Base-by-base conservation (phyloP, 2,113 vertebrate genomes). In the Takifugu bimaculatus region DNA sequence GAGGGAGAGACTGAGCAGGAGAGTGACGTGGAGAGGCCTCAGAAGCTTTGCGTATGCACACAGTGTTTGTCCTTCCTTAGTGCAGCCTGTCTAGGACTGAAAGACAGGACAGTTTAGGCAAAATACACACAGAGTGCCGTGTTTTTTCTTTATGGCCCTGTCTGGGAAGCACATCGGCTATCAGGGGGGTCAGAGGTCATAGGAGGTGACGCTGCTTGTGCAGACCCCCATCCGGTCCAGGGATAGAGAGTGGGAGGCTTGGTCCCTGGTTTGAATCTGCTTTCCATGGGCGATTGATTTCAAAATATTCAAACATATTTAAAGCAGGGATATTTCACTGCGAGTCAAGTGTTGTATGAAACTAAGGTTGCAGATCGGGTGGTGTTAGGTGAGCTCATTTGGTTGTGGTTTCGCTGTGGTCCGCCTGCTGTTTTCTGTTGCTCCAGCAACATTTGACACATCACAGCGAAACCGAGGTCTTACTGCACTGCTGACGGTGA, bases 271-370 rank as follows among this genome's bases (percentile, higher is more conserved):
- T 87, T 88, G 83, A 81, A 84, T 80, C 68, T 69, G 65, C 68
- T 88, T 87, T 88, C 57, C 81, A 86, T 86, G 55, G 75, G 61
- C 72, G 75, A 68, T 26, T 57, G 72, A 85, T 59, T 76, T 85
- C 84, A 87, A 85, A 59, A 54, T 66, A 81, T 79, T 73, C 72
- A 87, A 87, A 83, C 7, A 6, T 73, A 87, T 86, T 81, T 70
- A 88, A 86, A 87, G 62, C 50, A 28, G 44, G 26, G 42, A 43
- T 50, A 79, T 78, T 75, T 74, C 13, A 68, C 68, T 77, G 68
- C 49, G 63, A 28, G 68, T 64, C 54, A 54, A 68, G 61, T 53
- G 68, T 65, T 29, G 65, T 69, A 25, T 32, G 6, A 42, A 68
- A 51, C 57, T 39, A 66, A 63, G 66, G 70, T 74, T 70, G 72